phyloP scores from a whole-genome alignment of 2,113 vertebrate species.

The Cavia porcellus region DNA sequence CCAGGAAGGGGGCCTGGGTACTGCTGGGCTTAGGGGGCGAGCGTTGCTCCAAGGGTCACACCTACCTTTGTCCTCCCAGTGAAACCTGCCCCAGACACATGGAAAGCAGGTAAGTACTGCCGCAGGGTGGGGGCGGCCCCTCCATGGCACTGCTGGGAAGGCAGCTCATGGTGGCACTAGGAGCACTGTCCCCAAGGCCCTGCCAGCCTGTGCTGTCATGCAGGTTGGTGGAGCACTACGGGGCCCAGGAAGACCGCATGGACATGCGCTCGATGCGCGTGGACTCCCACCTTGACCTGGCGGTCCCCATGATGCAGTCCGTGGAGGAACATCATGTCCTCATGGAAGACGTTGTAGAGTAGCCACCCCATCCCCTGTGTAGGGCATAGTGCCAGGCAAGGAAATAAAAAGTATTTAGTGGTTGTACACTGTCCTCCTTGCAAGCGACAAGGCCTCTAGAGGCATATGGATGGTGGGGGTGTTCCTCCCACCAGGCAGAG shows the following conservation, averaged over 20 bases:
- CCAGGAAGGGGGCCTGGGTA: not conserved
- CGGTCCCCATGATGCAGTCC: not conserved
- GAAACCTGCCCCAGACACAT: not conserved
- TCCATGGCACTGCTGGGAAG: not conserved
- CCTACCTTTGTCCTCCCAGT: constrained; percentile 45
- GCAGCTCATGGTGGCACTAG: not conserved
- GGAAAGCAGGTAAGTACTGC: constrained; percentile 67
- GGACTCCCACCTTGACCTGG: constrained; percentile 66
- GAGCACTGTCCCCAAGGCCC: not conserved
- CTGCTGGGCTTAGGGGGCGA: not conserved
- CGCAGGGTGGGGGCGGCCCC: not conserved
- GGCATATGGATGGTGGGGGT: fast-evolving
- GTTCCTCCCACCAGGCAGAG: no score
- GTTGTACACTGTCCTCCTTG: not conserved
- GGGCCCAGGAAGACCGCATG: constrained; percentile 52
- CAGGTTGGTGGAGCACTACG: constrained; percentile 57
- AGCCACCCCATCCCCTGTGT: not conserved
- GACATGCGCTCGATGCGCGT: constrained; percentile 23
- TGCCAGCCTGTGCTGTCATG: not conserved
- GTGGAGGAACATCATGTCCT: not conserved
- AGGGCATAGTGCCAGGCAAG: not conserved
- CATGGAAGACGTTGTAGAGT: not conserved
- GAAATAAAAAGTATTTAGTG: not conserved
- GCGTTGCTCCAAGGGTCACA: not conserved
- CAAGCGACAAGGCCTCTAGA: no score